A percentile compares a stretch with the other conserved stretches of the same genome.
Evolutionary conservation across 2,113 vertebrate species (phyloP).

Genomic region (Percopsis transmontana): DNA sequence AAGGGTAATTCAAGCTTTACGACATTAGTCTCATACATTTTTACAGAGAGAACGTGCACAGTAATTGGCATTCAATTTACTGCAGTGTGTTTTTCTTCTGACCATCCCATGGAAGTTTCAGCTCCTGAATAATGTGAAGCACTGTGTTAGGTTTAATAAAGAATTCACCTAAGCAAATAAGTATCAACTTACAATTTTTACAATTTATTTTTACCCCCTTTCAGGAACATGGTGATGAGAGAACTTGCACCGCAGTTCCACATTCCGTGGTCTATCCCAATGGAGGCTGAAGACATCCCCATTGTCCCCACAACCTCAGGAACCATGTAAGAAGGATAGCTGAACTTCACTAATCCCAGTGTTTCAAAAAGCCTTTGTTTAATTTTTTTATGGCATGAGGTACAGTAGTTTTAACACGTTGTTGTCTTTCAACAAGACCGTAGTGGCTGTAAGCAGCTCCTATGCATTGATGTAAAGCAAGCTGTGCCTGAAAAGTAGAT

Average conservation of each 20-base stretch:
- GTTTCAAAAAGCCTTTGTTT: too few species aligned
- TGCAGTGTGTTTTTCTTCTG: background rate
- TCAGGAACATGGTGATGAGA: conserved; percentile 96
- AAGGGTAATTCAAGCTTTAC: conserved; percentile 6
- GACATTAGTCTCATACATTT: background rate
- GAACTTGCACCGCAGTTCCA: conserved; percentile 95
- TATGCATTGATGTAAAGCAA: too few species aligned
- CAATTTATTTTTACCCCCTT: conserved; percentile 32
- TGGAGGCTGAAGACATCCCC: conserved; percentile 96
- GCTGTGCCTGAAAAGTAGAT: too few species aligned
- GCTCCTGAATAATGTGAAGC: background rate
- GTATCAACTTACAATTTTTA: too few species aligned
- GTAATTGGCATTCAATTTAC: background rate
- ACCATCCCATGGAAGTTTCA: background rate
- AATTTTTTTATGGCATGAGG: too few species aligned
- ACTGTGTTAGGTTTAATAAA: too few species aligned
- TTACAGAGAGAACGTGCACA: background rate
- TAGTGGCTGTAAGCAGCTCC: too few species aligned
- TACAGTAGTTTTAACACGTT: too few species aligned
- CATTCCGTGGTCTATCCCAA: conserved; percentile 97
- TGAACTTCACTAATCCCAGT: too few species aligned
- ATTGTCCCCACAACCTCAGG: conserved; percentile 97
- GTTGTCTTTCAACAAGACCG: too few species aligned
- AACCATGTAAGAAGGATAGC: conserved; percentile 84
- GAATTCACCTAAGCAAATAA: too few species aligned